phyloP scores from a whole-genome alignment of 1,140 invertebrate genomes.

The Neotoxoptera formosana region DNA sequence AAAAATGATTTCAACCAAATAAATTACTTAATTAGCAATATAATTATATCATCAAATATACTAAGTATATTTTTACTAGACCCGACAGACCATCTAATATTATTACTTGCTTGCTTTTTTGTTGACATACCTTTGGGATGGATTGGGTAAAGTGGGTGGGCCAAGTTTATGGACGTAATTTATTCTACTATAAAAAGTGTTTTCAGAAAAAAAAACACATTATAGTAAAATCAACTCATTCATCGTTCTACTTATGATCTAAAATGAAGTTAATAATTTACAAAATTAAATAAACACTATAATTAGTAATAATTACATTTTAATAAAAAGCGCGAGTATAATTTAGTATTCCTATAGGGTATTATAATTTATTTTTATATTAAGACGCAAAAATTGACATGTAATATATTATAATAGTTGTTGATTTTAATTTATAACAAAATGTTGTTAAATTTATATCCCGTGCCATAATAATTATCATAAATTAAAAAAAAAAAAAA shows the following conservation, averaged over 20 bases:
- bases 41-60: too few species aligned
- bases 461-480: not conserved
- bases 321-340: not conserved
- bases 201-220: not conserved
- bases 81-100: too few species aligned
- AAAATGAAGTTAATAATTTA: not conserved
- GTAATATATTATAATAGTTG: not conserved
- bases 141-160: too few species aligned
- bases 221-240: not conserved
- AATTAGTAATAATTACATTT: not conserved
- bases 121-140: too few species aligned
- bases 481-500: not conserved
- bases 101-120: too few species aligned
- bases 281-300: not conserved
- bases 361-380: not conserved
- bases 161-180: too few species aligned
- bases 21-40: too few species aligned
- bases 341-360: not conserved
- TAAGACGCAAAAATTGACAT: not conserved
- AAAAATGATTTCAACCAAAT: too few species aligned
- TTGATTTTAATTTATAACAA: not conserved
- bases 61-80: too few species aligned
- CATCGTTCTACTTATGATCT: not conserved
- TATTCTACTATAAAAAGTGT: not conserved
- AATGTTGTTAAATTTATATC: not conserved